Percentiles rank a stretch among this genome's conserved stretches.
These are phyloP conservation scores for Tetranychus urticae DNA, from an alignment of 1,140 invertebrate species.

Conservation along the genomic window DNA sequence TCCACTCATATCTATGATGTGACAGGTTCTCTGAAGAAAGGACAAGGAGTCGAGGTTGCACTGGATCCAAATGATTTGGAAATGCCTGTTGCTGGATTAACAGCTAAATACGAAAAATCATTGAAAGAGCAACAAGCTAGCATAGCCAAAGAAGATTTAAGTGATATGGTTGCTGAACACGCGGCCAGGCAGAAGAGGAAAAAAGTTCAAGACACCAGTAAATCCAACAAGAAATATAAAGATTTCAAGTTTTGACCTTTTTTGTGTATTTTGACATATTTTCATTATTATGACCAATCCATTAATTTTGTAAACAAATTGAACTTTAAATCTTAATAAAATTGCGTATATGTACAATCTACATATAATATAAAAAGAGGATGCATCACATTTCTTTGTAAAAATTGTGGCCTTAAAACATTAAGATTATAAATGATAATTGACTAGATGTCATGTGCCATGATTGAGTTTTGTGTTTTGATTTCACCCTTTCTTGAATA, in stretches of 20 bases:
- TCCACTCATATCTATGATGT: slow-evolving; percentile 93
- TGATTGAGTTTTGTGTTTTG: slow-evolving; percentile 56
- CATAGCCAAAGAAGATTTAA: slow-evolving; percentile 75
- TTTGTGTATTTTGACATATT: not conserved
- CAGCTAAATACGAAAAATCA: slow-evolving; percentile 84
- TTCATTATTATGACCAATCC: too few species aligned
- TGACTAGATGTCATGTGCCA: too few species aligned
- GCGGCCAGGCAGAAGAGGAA: slow-evolving; percentile 79
- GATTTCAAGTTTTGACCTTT: slow-evolving; percentile 76
- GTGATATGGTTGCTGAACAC: slow-evolving; percentile 94
- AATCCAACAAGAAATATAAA: slow-evolving; percentile 76
- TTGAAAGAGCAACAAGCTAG: slow-evolving; percentile 55
- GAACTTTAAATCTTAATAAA: too few species aligned
- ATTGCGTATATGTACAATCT: too few species aligned
- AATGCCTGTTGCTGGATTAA: slow-evolving; percentile 40
- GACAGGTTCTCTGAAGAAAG: slow-evolving; percentile 20
- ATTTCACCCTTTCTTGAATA: slow-evolving; percentile 64
- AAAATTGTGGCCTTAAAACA: too few species aligned
- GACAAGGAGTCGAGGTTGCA: slow-evolving; percentile 53
- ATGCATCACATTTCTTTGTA: too few species aligned
- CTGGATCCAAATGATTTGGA: slow-evolving; percentile 93
- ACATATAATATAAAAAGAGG: too few species aligned
- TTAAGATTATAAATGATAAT: too few species aligned
- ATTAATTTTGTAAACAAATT: too few species aligned
- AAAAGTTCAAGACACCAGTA: slow-evolving; percentile 43